phyloP scores from a whole-genome alignment of 1,140 invertebrate species.

The Zaprionus ornatus region DNA sequence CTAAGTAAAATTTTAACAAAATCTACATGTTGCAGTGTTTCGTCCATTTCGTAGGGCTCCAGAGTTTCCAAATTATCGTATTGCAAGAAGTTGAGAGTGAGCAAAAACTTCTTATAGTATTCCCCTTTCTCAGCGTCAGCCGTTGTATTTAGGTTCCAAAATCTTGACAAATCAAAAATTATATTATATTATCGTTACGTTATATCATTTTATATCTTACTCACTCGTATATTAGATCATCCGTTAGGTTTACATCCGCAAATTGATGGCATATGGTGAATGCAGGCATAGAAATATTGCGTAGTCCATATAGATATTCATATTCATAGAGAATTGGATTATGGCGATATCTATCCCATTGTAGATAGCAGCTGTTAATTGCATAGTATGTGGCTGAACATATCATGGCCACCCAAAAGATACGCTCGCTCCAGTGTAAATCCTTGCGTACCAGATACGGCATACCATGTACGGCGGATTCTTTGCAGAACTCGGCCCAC shows the following conservation, averaged over 20 bases:
- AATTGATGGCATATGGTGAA: conserved; percentile 66
- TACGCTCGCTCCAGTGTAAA: conserved; percentile 66
- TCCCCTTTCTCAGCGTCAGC: neutral
- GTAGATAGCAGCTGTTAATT: conserved; percentile 55
- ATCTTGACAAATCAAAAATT: conserved; percentile 32
- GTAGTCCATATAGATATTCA: conserved; percentile 62
- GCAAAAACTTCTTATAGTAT: conserved; percentile 60
- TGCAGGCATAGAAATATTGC: conserved; percentile 65
- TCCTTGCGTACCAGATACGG: conserved; percentile 64
- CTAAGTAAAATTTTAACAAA: conserved; percentile 50
- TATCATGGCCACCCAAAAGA: conserved; percentile 64
- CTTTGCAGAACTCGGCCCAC: conserved; percentile 50
- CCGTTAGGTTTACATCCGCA: conserved; percentile 23
- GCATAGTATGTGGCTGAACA: conserved; percentile 59
- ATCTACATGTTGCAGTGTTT: conserved; percentile 39
- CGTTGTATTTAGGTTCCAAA: conserved; percentile 32
- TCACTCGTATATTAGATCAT: conserved; percentile 56
- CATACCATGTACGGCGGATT: conserved; percentile 67
- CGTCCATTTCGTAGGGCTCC: conserved; percentile 62
- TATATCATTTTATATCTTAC: neutral
- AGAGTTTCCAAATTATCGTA: conserved; percentile 51
- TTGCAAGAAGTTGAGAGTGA: conserved; percentile 49
- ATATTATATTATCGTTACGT: neutral
- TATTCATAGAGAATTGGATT: conserved; percentile 77
- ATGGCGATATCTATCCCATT: conserved; percentile 70